Evolutionary conservation across 2,888 invertebrate species (phyloP).

Genomic region (Acrocyrtus sp.): DNA sequence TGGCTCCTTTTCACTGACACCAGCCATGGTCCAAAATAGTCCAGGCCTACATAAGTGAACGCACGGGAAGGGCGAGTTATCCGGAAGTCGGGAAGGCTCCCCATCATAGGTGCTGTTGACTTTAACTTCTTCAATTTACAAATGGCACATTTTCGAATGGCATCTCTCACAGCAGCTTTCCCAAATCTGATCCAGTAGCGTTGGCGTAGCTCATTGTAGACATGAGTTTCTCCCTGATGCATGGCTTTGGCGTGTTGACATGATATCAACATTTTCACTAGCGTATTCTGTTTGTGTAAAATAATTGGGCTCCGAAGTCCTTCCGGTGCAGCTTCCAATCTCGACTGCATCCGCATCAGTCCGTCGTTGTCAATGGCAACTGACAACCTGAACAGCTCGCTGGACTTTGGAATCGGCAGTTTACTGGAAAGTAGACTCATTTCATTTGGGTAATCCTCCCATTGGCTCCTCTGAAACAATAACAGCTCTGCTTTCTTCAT

Average conservation of each 20-base stretch:
- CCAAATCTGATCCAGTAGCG: slow-evolving; percentile 1
- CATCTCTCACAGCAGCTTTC: neutral
- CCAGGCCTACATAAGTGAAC: slow-evolving; percentile 17
- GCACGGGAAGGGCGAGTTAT: neutral
- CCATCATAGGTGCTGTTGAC: slow-evolving; percentile 1
- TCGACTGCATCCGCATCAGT: slow-evolving; percentile 8
- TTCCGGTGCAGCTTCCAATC: neutral
- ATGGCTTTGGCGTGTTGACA: neutral
- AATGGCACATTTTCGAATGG: neutral
- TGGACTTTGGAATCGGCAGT: neutral
- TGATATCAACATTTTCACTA: neutral
- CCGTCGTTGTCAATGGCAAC: slow-evolving; percentile 18
- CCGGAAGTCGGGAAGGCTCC: neutral
- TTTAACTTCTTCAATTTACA: neutral
- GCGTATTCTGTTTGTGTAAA: neutral
- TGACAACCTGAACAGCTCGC: neutral
- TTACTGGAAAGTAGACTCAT: neutral
- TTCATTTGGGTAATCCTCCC: neutral
- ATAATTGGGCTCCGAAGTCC: neutral
- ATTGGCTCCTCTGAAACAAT: neutral
- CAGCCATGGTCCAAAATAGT: slow-evolving; percentile 29
- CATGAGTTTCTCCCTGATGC: neutral
- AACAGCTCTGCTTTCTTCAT: neutral
- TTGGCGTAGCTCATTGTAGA: slow-evolving; percentile 11
- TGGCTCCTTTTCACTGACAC: neutral